Base-by-base conservation (phyloP, 2,888 invertebrate species). In the Notodonta ziczac region DNA sequence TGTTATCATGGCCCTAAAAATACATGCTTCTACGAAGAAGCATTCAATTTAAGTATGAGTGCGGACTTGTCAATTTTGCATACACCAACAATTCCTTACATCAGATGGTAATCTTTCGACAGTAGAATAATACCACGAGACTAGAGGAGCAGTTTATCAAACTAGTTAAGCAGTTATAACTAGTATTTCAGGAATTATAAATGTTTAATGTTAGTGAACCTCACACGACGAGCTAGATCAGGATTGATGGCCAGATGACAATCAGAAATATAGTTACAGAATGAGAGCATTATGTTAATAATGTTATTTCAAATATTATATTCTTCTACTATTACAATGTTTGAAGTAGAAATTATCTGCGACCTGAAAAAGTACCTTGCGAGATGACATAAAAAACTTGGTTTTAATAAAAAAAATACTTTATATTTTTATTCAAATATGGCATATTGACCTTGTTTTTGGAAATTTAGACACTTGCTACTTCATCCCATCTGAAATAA, bases 161-260 rank as follows among this genome's bases (percentile, higher is more conserved):
- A 70, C 63, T 69, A 64, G 61, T 5, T 57, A 64, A 59, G 65
- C 68, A 73, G 62, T 56, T 50, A 46, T 67, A 77, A 83, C 83
- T 67, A 60, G 85, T 81, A 75, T 77, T 81, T 80, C 84, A 81
- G 79, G 82, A 82, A 76, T 73, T 68, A 70, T 73, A 72, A 73
- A 74, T 65, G 61, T 68, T 63, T 62, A 60, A 62, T 56, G 57
- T 62, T 60, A 35, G 24, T 32, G 53, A 63, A 60, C 62, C 51
- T 58, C 56, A 67, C 55, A 60, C 39, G 57, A 48, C 9, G 53
- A 42, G 8, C 42, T 35, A 9, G 50, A 24, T 46, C 50, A 52
- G 52, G 51, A 60, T 67, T 55, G n/a, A 63, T 61, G 24, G 14
- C 5, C 9, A 56, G 4, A 56, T 40, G 13, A 53, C 5, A 12